Conservation (phyloP, 2,113 vertebrate genomes). For the Cyanoramphus novaezelandiae region DNA sequence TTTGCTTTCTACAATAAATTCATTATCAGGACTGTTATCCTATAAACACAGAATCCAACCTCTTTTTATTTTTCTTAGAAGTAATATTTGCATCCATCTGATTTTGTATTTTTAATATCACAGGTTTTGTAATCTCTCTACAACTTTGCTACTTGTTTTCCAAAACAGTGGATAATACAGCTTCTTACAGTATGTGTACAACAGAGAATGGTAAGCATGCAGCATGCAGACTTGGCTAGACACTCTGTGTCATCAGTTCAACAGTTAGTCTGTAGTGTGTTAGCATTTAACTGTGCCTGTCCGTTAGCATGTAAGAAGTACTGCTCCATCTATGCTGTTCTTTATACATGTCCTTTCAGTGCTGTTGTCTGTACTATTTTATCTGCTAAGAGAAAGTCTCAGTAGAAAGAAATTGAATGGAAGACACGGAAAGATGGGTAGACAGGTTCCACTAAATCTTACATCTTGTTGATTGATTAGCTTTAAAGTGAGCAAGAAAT, state of each 20-base stretch:
- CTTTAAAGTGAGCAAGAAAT: background rate
- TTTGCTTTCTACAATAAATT: background rate
- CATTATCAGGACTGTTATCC: fast-evolving
- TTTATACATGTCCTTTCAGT: background rate
- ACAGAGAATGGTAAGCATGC: fast-evolving
- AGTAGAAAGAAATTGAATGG: background rate
- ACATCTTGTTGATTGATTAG: background rate
- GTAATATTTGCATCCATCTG: background rate
- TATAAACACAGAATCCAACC: background rate
- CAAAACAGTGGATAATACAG: fast-evolving
- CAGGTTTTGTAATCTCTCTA: background rate
- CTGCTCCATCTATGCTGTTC: background rate
- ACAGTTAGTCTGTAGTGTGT: background rate
- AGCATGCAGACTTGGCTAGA: background rate
- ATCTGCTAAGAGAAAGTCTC: background rate
- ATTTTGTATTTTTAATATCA: background rate
- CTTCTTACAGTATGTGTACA: background rate
- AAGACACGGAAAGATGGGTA: background rate
- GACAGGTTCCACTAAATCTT: background rate
- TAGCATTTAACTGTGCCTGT: background rate
- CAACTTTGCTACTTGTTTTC: background rate
- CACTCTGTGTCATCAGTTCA: background rate
- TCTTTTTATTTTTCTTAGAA: background rate
- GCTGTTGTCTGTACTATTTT: no score
- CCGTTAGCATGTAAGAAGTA: background rate